These are phyloP conservation scores for Arvicanthis niloticus DNA, from an alignment of 2,113 vertebrate species.

Conservation along the genomic window DNA sequence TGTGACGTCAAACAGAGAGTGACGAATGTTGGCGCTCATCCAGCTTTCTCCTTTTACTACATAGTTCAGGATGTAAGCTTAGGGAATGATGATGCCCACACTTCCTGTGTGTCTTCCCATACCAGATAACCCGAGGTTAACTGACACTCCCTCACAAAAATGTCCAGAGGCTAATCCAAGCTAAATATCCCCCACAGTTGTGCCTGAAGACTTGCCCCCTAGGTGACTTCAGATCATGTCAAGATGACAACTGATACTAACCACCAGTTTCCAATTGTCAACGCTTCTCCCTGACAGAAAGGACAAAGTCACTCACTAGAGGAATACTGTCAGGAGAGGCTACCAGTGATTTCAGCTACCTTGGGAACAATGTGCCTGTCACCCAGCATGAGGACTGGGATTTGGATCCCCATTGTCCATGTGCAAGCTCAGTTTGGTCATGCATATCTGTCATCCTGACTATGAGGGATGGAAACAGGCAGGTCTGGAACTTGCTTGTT, in stretches of 20 bases:
- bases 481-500: background rate
- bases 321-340: background rate
- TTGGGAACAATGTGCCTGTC: background rate
- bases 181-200: background rate
- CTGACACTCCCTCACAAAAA: background rate
- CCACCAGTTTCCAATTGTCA: background rate
- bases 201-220: background rate
- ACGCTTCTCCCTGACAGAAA: background rate
- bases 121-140: background rate
- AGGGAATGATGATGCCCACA: background rate
- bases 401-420: background rate
- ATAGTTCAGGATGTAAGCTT: background rate
- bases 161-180: background rate
- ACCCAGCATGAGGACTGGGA: background rate
- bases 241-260: background rate
- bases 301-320: background rate
- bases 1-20: background rate
- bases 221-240: background rate
- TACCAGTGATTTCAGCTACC: background rate
- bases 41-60: background rate
- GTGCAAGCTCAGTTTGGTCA: background rate
- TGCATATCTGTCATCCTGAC: background rate
- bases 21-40: too few relatives aligned
- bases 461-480: background rate
- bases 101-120: background rate